Conservation (phyloP, 2,113 vertebrate species). For the Acanthisitta chloris region DNA sequence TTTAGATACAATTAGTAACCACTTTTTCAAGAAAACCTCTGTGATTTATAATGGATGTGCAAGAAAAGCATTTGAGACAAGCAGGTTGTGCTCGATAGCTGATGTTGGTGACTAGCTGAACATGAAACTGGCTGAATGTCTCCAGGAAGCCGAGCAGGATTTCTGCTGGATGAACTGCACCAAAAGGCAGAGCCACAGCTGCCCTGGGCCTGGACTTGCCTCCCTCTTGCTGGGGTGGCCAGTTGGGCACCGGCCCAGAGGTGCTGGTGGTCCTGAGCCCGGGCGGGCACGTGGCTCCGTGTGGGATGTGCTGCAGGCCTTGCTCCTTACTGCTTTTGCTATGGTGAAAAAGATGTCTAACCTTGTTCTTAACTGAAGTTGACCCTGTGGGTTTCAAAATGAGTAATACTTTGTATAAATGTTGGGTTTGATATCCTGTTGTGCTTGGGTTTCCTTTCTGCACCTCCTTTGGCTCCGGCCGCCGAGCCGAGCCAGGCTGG, state of each 20-base stretch:
- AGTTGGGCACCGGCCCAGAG: background rate
- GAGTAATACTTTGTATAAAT: background rate
- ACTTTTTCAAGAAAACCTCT: background rate
- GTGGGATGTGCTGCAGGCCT: no score
- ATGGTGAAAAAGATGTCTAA: background rate
- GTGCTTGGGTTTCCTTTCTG: background rate
- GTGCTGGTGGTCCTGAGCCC: background rate
- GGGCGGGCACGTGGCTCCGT: no score
- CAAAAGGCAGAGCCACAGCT: background rate
- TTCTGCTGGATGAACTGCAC: background rate
- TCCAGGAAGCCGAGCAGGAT: background rate
- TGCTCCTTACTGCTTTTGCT: background rate
- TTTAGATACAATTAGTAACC: conserved; percentile 26
- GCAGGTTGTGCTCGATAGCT: background rate
- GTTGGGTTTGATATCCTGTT: background rate
- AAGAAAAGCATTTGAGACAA: background rate
- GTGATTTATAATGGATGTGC: background rate
- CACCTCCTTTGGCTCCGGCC: rapidly evolving
- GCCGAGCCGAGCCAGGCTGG: rapidly evolving
- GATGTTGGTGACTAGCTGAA: background rate
- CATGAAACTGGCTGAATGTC: background rate
- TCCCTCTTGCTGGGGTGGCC: background rate
- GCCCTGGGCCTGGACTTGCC: background rate
- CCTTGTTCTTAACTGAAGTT: background rate
- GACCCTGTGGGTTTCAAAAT: background rate